Evolutionary conservation across 2,113 vertebrate species (phyloP), one percentile per base, ranked within the genome.

Genomic region (Prionailurus bengalensis): DNA sequence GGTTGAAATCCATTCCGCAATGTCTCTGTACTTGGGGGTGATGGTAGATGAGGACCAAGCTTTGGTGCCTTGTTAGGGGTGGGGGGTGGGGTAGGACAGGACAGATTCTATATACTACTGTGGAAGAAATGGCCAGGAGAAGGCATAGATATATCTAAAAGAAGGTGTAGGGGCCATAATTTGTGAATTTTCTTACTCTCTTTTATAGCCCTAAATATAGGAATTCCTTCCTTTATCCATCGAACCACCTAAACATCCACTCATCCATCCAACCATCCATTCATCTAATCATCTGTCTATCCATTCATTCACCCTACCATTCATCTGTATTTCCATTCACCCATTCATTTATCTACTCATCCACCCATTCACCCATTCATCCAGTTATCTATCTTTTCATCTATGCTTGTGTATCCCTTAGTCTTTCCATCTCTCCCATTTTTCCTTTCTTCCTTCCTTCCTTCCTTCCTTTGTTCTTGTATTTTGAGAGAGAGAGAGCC

Each of bases 121-220:
- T 94, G 61, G 68, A 91, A 97, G 68, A 93, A 83, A 93, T 81
- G 71, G 39, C 53, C 36, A 78, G 66, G 45, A 71, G 42, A 93
- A 91, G 33, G 13, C 89, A 95, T 65, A 89, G 66, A 29, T 92
- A 58, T 84, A 93, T n/a, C 51, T 73, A 92, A 27, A 29, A 74
- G 4, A 86, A 92, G 80, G 31, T 3, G 39, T 19, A 83, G 27
- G n/a, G 14, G 66, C 74, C 66, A 36, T 94, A 92, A 89, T 95
- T 79, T 86, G 66, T 95, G 53, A 4, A 11, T 88, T 93, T 94
- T 85, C 78, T 95, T 92, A 63, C 63, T 78, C 81, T 83, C 48
- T 84, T 74, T 95, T 73, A 88, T 7, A 83, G 73, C n/a, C 55
- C 23, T 93, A 87, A 94, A 93, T 80, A 92, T 4, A 94, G 70